A percentile compares a stretch with the other conserved stretches of the same genome.
Conservation (phyloP, 1,140 invertebrate genomes). For the Polyergus mexicanus region DNA sequence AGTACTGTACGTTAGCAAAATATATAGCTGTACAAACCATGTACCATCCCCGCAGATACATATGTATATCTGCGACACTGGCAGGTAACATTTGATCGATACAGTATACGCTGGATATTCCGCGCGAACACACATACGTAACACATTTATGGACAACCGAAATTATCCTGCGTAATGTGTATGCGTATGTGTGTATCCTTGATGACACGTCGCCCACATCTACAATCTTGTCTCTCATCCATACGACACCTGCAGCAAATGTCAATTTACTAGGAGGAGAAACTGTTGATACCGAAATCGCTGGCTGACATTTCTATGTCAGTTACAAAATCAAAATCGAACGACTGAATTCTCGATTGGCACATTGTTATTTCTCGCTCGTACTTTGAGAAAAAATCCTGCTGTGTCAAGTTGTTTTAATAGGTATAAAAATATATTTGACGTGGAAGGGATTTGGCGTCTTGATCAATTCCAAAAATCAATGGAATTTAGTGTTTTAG, state of each 20-base stretch:
- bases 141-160: conserved; percentile 27
- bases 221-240: conserved; percentile 10
- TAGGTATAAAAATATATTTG: not conserved
- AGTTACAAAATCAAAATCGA: not conserved
- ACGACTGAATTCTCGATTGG: not conserved
- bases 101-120: conserved; percentile 39
- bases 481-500: not conserved
- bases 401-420: not conserved
- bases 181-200: conserved; percentile 30
- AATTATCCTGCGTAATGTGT: conserved; percentile 39
- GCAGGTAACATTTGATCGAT: conserved; percentile 70
- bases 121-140: conserved; percentile 25
- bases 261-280: conserved; percentile 18
- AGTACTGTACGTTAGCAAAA: conserved; percentile 36
- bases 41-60: conserved; percentile 8
- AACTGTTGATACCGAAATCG: conserved; percentile 9
- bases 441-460: not conserved
- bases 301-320: not conserved
- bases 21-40: conserved; percentile 40
- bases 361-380: not conserved
- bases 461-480: not conserved
- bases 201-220: conserved; percentile 33
- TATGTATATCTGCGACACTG: conserved; percentile 49
- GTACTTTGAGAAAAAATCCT: not conserved
- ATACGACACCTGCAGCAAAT: not conserved